These are phyloP conservation scores for Orcinus orca DNA, from an alignment of 2,113 vertebrate species.

Conservation along the genomic window DNA sequence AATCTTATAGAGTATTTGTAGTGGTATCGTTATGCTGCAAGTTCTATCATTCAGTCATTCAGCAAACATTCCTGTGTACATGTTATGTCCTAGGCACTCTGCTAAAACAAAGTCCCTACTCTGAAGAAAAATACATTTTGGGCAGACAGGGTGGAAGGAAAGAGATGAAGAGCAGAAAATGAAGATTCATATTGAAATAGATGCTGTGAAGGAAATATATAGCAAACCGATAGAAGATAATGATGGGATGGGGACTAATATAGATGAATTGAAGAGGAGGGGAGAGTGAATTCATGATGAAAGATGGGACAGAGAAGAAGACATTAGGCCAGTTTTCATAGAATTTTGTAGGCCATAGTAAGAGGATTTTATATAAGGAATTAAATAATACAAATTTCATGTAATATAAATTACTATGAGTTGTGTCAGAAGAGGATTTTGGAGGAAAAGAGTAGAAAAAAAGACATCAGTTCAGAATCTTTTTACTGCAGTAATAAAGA, in stretches of 20 bases:
- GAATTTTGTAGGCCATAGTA: background rate
- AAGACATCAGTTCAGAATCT: background rate
- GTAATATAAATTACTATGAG: background rate
- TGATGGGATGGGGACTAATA: background rate
- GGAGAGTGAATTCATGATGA: background rate
- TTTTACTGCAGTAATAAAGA: background rate
- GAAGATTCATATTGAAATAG: background rate
- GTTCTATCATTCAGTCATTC: background rate
- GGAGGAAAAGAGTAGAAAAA: background rate
- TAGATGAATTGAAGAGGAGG: background rate
- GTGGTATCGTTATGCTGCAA: background rate
- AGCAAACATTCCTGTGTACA: background rate
- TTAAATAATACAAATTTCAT: background rate
- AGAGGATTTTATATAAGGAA: background rate
- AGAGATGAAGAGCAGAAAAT: background rate
- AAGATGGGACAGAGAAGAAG: background rate
- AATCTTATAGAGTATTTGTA: background rate
- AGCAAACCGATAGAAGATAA: background rate
- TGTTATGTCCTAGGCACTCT: background rate
- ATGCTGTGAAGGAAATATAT: background rate
- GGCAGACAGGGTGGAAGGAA: background rate
- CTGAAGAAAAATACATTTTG: background rate
- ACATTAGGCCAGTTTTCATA: background rate
- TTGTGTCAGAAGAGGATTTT: background rate
- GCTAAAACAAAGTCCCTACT: background rate